Evolutionary conservation across 23 tunicate genomes (phyloP), one percentile per base, ranked within the genome.

Genomic region (Halocynthia roretzi): DNA sequence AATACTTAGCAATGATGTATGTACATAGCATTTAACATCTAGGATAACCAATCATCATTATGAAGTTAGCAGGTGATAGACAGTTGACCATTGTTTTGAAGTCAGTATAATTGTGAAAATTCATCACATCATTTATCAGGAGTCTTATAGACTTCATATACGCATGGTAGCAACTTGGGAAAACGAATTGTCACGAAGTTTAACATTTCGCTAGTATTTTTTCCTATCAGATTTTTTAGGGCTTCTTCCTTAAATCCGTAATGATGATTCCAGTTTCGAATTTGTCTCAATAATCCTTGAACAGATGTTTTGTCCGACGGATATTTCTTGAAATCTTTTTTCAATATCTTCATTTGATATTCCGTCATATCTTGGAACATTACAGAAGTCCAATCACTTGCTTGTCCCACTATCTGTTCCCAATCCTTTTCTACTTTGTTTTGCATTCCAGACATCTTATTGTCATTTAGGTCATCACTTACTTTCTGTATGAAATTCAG

Each of bases 241-340:
- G 48, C n/a, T 8, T 48, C 48, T 65, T 40, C 22, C 31, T 65
- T 65, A 6, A 1, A 5, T 9, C 31, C 1, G 31, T 10, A 65
- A 15, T 65, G 70, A 65, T 65, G 70, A 15, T 48, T 48, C 70
- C 70, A 65, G n/a, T 65, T 65, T 10, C 70, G 70, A 48, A 65
- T 65, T 6, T 65, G 70, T 40, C 70, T 40, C 19, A 65, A 65
- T 2, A 65, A 15, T 8, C 70, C 70, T 65, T 20, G 15, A 10
- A 65, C 19, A 15, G 44, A 31, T 31, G 5, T 48, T 9, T 65
- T 48, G 5, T 5, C 5, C 19, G 31, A 15, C 10, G 48, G 70
- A 65, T 65, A 65, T 11, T 40, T 15, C 5, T 65, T 65, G 31
- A 65, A 65, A 9, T 65, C 70, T 65, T 65, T 65, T 65, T 65